A percentile compares a stretch with the other conserved stretches of the same genome.
Conservation (phyloP, 2,888 invertebrate species). For the Euproctis similis region DNA sequence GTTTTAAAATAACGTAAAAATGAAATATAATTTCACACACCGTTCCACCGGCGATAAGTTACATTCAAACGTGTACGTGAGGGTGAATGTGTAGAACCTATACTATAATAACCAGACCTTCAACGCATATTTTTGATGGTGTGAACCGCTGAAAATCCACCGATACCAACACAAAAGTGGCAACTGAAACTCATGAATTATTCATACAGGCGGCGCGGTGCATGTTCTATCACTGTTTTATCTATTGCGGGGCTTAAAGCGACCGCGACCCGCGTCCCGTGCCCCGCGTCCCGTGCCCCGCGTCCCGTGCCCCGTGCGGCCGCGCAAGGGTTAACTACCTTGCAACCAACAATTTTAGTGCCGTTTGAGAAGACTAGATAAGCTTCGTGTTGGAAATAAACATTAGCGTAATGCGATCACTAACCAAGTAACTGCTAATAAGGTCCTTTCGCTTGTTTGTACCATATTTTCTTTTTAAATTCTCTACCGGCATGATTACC, state of each 20-base stretch:
- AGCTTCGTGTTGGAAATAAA: slow-evolving; percentile 63
- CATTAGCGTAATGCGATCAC: slow-evolving; percentile 60
- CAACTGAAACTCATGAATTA: slow-evolving; percentile 76
- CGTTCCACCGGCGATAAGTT: slow-evolving; percentile 24
- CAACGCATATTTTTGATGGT: slow-evolving; percentile 69
- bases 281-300: slow-evolving; percentile 22
- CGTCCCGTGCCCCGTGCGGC: slow-evolving; percentile 27
- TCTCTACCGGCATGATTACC: slow-evolving; percentile 12
- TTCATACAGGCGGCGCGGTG: slow-evolving; percentile 73
- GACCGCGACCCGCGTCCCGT: slow-evolving; percentile 43
- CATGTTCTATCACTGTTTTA: slow-evolving; percentile 78
- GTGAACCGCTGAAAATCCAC: slow-evolving; percentile 73
- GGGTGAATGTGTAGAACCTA: slow-evolving; percentile 50
- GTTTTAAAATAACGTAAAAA: no score
- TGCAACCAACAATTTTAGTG: slow-evolving; percentile 66
- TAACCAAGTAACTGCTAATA: slow-evolving; percentile 52
- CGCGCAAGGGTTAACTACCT: slow-evolving; percentile 70
- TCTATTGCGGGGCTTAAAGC: slow-evolving; percentile 70
- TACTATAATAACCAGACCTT: slow-evolving; percentile 67
- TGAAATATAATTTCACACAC: no score
- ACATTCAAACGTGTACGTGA: slow-evolving; percentile 50
- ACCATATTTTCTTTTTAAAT: slow-evolving; percentile 17
- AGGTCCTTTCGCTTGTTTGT: slow-evolving; percentile 30
- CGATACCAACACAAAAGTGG: slow-evolving; percentile 75
- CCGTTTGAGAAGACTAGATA: slow-evolving; percentile 68